These are phyloP conservation scores for Lasiurus cinereus DNA, from an alignment of 2,113 vertebrate species.

Conservation along the genomic window DNA sequence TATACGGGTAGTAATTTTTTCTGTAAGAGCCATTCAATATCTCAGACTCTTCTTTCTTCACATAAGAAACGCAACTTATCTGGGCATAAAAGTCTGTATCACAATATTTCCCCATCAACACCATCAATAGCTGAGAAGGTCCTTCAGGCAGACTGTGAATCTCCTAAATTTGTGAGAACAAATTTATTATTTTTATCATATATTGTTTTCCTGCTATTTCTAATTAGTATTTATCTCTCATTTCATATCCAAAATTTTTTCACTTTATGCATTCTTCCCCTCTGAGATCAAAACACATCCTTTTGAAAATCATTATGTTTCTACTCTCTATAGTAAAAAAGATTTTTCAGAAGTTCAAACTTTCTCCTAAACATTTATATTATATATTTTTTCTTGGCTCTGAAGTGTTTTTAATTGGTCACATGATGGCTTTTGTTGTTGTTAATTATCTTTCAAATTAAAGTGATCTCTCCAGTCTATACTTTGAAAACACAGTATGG, in stretches of 20 bases:
- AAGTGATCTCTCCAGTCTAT: not conserved
- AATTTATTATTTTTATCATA: not conserved
- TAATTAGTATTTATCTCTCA: not conserved
- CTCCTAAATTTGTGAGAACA: not conserved
- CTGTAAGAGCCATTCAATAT: not conserved
- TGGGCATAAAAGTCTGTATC: not conserved
- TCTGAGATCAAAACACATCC: not conserved
- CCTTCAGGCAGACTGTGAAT: not conserved
- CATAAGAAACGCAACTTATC: not conserved
- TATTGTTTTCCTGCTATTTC: not conserved
- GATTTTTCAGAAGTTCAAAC: not conserved
- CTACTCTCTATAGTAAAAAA: not conserved
- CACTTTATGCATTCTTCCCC: not conserved
- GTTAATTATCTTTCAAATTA: conserved; percentile 3
- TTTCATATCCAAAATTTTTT: not conserved
- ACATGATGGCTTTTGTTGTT: not conserved
- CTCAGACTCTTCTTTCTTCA: not conserved
- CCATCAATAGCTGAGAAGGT: not conserved
- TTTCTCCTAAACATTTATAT: not conserved
- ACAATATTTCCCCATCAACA: not conserved
- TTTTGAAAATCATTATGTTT: conserved; percentile 24
- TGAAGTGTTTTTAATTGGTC: conserved; percentile 44
- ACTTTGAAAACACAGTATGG: not conserved
- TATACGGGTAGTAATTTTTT: not conserved
- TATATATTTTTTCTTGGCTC: not conserved